Percentiles rank a stretch among this genome's conserved stretches.
These are phyloP conservation scores for Gryllus bimaculatus DNA, from an alignment of 1,140 invertebrate genomes.

Conservation along the genomic window DNA sequence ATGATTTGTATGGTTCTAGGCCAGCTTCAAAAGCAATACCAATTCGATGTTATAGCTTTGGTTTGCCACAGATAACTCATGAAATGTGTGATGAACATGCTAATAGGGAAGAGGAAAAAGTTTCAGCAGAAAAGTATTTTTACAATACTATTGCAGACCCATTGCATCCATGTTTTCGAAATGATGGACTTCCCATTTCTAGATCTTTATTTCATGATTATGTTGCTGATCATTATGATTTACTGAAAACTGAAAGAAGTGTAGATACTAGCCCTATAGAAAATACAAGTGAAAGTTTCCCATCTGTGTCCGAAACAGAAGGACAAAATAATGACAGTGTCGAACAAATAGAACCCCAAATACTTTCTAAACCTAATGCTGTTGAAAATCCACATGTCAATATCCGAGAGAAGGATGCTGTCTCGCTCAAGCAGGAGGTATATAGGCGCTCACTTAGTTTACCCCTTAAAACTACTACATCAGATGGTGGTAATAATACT, in stretches of 20 bases:
- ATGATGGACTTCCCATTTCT: constrained; percentile 60
- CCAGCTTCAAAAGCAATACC: constrained; percentile 21
- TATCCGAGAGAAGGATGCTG: neutral
- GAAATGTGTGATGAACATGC: constrained; percentile 31
- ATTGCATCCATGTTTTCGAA: constrained; percentile 60
- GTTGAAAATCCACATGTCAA: neutral
- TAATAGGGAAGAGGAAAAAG: constrained; percentile 5
- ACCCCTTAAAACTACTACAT: constrained; percentile 56
- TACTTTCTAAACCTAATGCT: neutral
- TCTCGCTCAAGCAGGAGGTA: constrained; percentile 36
- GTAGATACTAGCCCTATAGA: constrained; percentile 27
- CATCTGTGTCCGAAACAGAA: neutral
- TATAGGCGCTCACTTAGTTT: constrained; percentile 51
- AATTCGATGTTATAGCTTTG: constrained; percentile 35
- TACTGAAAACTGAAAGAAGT: constrained; percentile 29
- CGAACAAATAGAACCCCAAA: neutral
- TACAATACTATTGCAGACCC: constrained; percentile 68
- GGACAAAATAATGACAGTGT: neutral
- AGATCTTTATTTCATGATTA: constrained; percentile 59
- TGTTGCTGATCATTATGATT: constrained; percentile 44
- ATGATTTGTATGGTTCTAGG: constrained; percentile 4
- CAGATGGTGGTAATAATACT: constrained; percentile 29
- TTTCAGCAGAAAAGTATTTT: constrained; percentile 24
- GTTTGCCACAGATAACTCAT: constrained; percentile 33
- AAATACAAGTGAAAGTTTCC: neutral